phyloP scores from a whole-genome alignment of 1,140 invertebrate species.

The Cyclina sinensis region DNA sequence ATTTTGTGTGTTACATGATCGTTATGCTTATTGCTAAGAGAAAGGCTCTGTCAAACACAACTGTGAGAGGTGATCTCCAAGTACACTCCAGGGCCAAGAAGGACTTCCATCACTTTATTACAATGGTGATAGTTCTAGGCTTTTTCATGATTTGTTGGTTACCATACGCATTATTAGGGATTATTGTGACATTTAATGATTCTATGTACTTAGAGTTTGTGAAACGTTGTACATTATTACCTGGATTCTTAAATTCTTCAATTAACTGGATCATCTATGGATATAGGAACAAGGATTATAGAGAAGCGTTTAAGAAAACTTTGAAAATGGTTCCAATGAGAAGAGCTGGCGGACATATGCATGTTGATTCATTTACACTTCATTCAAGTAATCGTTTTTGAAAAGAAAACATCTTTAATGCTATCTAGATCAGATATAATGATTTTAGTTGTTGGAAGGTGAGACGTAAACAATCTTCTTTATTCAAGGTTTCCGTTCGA shows the following conservation, averaged over 20 bases:
- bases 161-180: background rate
- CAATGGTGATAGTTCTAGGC: conserved; percentile 45
- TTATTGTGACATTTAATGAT: conserved; percentile 21
- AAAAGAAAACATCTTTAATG: no score
- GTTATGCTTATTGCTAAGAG: background rate
- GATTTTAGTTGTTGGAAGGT: no score
- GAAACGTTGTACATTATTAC: conserved; percentile 16
- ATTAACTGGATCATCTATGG: conserved; percentile 50
- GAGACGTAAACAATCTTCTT: no score
- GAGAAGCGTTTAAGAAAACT: conserved; percentile 14
- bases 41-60: background rate
- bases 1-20: conserved; percentile 8
- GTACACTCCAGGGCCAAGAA: background rate
- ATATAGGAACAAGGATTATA: conserved; percentile 31
- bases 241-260: conserved; percentile 30
- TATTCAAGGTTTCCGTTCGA: no score
- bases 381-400: no score
- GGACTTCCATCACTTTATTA: conserved; percentile 36
- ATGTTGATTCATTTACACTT: background rate
- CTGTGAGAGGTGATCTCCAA: background rate
- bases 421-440: no score
- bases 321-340: background rate
- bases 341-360: background rate
- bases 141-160: conserved; percentile 30
- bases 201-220: background rate